Base-by-base conservation (phyloP, 1,140 invertebrate species). In the Macrotrachela quadricornifera region DNA sequence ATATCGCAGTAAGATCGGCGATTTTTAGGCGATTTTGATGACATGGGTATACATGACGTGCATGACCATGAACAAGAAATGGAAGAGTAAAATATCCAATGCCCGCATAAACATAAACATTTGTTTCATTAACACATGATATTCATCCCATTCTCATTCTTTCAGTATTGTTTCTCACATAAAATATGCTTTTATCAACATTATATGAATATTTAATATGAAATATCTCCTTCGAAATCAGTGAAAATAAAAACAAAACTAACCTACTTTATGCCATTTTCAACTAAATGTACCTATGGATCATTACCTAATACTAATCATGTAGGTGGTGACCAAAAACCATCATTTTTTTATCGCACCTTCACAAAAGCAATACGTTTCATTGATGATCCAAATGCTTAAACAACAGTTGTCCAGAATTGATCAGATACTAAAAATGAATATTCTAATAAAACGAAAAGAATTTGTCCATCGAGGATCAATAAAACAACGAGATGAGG, bases 51-150 rank as follows among this genome's bases (percentile, higher is more conserved):
- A 79, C 70, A 56, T 64, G 55, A 41, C 61, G 56, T 6, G 74
- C 76, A 54, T 69, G 66, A 14, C 74, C 68, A 62, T 77, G 70
- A 1, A 78, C 67, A 9, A 78, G 58, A 60, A 72, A 77, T 0
- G 76, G 73, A 8, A 79, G 57, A 6, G 74, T 76, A 60, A 78
- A 79, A 61, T 79, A 79, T 8, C 77, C 77, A 56, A 79, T 78
- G 14, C 77, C 71, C 71, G 51, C 75, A 69, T 74, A 79, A 43
- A 79, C 56, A 62, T 79, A 77, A 4, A 78, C 74, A 8, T 79
- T 66, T 10, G 64, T 68, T 65, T 78, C 70, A 14, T 62, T 63
- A 12, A 46, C 37, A 60, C 76, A 77, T 53, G 74, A 59, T 45
- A 76, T 67, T 6, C 61, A 52, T 14, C 71, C 66, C 30, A 79